Percentiles rank a stretch among this genome's conserved stretches.
phyloP scores from a whole-genome alignment of 2,888 invertebrate genomes.

The Timandra comae region DNA sequence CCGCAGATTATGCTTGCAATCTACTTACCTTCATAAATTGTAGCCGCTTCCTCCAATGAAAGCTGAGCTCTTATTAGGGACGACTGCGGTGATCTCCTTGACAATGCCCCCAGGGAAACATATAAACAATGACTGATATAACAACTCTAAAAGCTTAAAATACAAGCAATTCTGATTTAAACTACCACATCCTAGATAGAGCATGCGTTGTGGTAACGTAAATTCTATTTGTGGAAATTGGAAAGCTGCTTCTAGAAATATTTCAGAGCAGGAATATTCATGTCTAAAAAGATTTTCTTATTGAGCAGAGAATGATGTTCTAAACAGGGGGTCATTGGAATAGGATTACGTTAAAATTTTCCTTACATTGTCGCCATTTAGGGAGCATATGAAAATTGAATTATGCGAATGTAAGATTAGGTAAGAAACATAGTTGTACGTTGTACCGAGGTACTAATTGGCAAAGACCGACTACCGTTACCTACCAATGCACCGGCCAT shows the following conservation, averaged over 20 bases:
- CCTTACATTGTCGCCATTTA: neutral
- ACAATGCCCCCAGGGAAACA: conserved; percentile 40
- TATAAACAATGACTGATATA: conserved; percentile 38
- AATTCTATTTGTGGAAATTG: too few species aligned
- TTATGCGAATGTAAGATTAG: neutral
- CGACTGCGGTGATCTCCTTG: conserved; percentile 25
- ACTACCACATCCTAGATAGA: too few species aligned
- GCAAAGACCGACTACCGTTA: conserved; percentile 34
- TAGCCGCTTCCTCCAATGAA: conserved; percentile 42
- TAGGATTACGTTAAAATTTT: too few species aligned
- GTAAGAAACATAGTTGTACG: too few species aligned
- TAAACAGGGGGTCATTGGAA: too few species aligned
- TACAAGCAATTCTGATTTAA: too few species aligned
- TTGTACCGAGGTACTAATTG: conserved; percentile 31
- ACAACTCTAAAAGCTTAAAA: neutral
- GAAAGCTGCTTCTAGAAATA: too few species aligned
- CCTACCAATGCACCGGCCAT: conserved; percentile 15
- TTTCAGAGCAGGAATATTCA: too few species aligned
- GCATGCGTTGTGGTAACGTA: too few species aligned
- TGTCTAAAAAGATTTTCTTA: too few species aligned
- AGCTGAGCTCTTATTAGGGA: conserved; percentile 47
- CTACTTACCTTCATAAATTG: conserved; percentile 65
- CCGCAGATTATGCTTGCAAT: conserved; percentile 53
- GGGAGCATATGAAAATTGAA: neutral
- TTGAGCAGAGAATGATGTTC: too few species aligned